Conservation (phyloP, 2,113 vertebrate genomes). For the Rhinolophus ferrumequinum region DNA sequence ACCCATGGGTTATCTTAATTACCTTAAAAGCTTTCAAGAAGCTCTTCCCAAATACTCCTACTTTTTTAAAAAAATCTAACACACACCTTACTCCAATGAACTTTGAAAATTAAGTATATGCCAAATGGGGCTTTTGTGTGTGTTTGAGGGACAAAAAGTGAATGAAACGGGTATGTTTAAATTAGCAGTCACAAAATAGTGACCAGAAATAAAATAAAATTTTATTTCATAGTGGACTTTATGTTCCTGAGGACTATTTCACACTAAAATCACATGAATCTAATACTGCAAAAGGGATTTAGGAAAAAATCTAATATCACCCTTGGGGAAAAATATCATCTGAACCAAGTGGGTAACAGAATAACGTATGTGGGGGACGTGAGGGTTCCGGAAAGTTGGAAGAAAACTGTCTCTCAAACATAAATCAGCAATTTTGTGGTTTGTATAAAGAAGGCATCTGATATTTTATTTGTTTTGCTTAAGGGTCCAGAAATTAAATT, state of each 20-base stretch:
- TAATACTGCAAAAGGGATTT: slow-evolving; percentile 17
- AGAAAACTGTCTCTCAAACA: neutral
- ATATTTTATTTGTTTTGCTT: neutral
- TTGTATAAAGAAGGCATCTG: neutral
- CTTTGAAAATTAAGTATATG: slow-evolving; percentile 1
- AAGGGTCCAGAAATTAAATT: neutral
- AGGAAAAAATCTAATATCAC: neutral
- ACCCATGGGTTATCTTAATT: slow-evolving; percentile 44
- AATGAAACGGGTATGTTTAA: neutral
- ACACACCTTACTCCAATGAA: neutral
- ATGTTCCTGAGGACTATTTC: neutral
- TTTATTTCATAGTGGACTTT: slow-evolving; percentile 29
- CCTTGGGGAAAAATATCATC: neutral
- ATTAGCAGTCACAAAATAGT: neutral
- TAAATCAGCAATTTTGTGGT: neutral
- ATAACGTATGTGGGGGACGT: neutral
- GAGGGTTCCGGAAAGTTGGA: neutral
- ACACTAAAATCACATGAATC: neutral
- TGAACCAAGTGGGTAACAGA: neutral
- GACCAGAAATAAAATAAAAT: slow-evolving; percentile 36
- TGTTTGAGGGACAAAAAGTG: neutral
- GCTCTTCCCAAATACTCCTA: slow-evolving; percentile 34
- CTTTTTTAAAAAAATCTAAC: neutral
- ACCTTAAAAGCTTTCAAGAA: slow-evolving; percentile 65
- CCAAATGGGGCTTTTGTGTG: neutral